phyloP scores from a whole-genome alignment of 2,113 vertebrate genomes.

The Zosterops lateralis region DNA sequence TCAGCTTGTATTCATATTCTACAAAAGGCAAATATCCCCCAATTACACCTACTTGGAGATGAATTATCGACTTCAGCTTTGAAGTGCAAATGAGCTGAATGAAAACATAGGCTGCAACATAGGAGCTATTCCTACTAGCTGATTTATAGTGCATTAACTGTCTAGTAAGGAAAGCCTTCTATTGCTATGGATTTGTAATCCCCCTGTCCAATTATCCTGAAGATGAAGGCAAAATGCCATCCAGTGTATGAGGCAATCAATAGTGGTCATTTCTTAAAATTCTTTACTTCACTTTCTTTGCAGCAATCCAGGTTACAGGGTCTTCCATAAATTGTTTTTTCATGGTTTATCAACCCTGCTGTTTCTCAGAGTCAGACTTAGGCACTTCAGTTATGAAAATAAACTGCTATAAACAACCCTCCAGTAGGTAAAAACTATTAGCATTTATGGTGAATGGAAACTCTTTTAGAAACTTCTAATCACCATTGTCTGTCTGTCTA shows the following conservation, averaged over 20 bases:
- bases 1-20: slow-evolving; percentile 63
- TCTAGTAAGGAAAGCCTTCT: slow-evolving; percentile 59
- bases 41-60: slow-evolving; percentile 71
- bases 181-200: slow-evolving; percentile 67
- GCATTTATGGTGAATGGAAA: slow-evolving; percentile 55
- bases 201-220: slow-evolving; percentile 58
- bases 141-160: slow-evolving; percentile 72
- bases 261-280: slow-evolving; percentile 68
- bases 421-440: slow-evolving; percentile 35
- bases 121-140: slow-evolving; percentile 59
- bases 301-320: slow-evolving; percentile 28
- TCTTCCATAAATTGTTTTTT: slow-evolving; percentile 58
- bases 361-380: slow-evolving; percentile 62
- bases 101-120: slow-evolving; percentile 68
- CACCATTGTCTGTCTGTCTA: slow-evolving; percentile 9
- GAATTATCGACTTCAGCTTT: slow-evolving; percentile 77
- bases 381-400: slow-evolving; percentile 40
- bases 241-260: slow-evolving; percentile 46
- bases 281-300: slow-evolving; percentile 58
- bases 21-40: slow-evolving; percentile 72
- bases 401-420: slow-evolving; percentile 58
- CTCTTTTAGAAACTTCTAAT: slow-evolving; percentile 58
- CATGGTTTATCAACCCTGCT: slow-evolving; percentile 52
- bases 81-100: slow-evolving; percentile 80
- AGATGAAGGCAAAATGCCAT: slow-evolving; percentile 68